These are phyloP conservation scores for Pseudorhiza aurosa DNA, from an alignment of 30 jellyfish, hydroid and myxozoan species.

Conservation along the genomic window DNA sequence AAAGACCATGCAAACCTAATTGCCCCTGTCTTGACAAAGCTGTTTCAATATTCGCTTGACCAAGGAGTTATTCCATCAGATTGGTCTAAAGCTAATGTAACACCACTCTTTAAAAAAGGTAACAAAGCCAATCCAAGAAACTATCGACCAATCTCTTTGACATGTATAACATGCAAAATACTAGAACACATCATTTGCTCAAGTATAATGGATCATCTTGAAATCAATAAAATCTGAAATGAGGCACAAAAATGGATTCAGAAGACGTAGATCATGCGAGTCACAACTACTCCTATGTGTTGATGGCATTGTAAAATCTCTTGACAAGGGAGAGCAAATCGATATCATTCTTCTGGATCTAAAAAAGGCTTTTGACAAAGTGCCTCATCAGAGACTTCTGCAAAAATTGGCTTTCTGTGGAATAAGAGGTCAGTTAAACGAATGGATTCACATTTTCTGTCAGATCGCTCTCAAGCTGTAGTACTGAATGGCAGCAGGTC, in stretches of 20 bases:
- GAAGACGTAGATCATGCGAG: background rate
- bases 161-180: background rate
- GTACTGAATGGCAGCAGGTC: conserved; percentile 10
- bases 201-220: background rate
- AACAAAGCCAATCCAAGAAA: conserved; percentile 9
- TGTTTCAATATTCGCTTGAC: conserved; percentile 11
- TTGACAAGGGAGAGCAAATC: background rate
- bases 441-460: conserved; percentile 36
- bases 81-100: conserved; percentile 21
- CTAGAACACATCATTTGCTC: conserved; percentile 33
- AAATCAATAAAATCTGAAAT: background rate
- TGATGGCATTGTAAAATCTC: background rate
- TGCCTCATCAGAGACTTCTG: background rate
- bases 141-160: conserved; percentile 2
- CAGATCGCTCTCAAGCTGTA: conserved; percentile 51
- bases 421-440: conserved; percentile 15
- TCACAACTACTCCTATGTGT: background rate
- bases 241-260: conserved; percentile 34
- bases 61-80: conserved; percentile 19
- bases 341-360: conserved; percentile 5
- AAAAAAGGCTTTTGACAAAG: background rate
- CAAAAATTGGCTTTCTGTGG: conserved; percentile 13
- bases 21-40: conserved; percentile 20
- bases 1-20: background rate
- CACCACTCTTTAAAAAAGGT: conserved; percentile 29